phyloP scores from a whole-genome alignment of 2,797 vertebrate species.

The Bradypus variegatus region DNA sequence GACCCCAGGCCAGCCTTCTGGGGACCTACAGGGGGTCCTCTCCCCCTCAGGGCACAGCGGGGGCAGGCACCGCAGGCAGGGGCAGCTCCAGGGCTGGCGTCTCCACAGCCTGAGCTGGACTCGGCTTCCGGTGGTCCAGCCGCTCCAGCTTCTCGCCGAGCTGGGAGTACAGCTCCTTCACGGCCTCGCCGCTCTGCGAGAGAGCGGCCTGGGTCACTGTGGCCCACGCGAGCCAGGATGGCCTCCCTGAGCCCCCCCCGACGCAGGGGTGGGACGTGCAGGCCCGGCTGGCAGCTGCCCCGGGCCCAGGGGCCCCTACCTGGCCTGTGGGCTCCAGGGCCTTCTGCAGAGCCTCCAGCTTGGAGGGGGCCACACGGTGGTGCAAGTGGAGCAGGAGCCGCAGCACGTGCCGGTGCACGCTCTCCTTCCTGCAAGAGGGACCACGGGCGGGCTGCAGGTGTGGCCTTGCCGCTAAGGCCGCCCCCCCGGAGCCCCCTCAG shows the following conservation, averaged over 20 bases:
- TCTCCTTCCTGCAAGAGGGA: constrained; percentile 86
- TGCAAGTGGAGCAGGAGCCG: constrained; percentile 93
- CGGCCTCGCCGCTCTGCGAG: constrained; percentile 85
- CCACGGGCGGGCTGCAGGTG: fast-evolving
- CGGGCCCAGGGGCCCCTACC: constrained; percentile 67
- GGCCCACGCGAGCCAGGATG: background rate
- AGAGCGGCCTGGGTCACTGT: background rate
- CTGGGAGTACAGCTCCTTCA: constrained; percentile 89
- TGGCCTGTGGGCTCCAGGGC: constrained; percentile 92
- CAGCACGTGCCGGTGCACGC: constrained; percentile 90
- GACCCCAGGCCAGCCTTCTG: too few relatives aligned
- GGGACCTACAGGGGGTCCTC: too few relatives aligned
- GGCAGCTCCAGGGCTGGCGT: constrained; percentile 85
- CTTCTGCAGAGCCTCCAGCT: constrained; percentile 86
- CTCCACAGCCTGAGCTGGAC: constrained; percentile 79
- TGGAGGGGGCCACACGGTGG: constrained; percentile 85
- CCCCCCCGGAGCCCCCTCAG: background rate
- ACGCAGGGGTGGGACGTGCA: too few relatives aligned
- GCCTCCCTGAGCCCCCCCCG: too few relatives aligned
- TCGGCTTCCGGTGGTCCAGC: constrained; percentile 80
- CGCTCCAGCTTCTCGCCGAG: constrained; percentile 87
- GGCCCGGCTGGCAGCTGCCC: too few relatives aligned
- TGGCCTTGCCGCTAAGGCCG: background rate
- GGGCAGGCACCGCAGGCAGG: constrained; percentile 79
- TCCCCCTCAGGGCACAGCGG: constrained; percentile 67